Base-by-base conservation (phyloP, 2,797 vertebrate genomes). In the Crocodylus rhombifer region DNA sequence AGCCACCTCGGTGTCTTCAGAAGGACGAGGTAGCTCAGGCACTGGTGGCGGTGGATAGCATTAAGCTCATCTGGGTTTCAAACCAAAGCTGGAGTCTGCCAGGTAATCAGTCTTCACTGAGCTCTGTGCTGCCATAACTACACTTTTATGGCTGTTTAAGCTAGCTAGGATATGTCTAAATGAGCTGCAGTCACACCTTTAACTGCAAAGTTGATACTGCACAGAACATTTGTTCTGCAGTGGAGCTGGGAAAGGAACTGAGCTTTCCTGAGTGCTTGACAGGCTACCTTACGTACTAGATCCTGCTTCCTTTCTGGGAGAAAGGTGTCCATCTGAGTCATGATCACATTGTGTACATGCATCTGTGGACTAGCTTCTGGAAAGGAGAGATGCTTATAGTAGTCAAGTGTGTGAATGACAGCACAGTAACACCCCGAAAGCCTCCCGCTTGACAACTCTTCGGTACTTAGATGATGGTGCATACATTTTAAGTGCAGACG, bases 131-230 rank as follows among this genome's bases (percentile, higher is more conserved):
- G 42, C 42, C 42, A 51, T 51, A 51, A 51, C 42, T 51, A 51
- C 10, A 51, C 42, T 51, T 51, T 51, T 51, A 51, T 51, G 42
- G 42, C 9, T 51, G 42, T 9, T 10, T 9, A 51, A 10, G 42
- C 42, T 10, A 51, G 42, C 42, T 51, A 51, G 42, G 42, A 51
- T 51, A 51, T 51, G 42, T 51, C 42, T 10, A 51, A 11, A 51
- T 51, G 42, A 51, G 42, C 42, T 51, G 42, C 42, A 51, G 42
- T 16, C 15, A 17, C 14, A 11, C 14, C 20, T 6, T 85, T 4
- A 1, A 4, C 0, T 51, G 61, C 79, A 60, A 5, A 80, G 63
- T 56, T 14, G 82, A 1, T 1, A 8, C 42, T 11, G 42, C 42
- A 51, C 42, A 51, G 42, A 51, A 51, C 42, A 51, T 51, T 51